Conservation (phyloP, 92 coral and sea anemone genomes). For the Siderastrea siderea region DNA sequence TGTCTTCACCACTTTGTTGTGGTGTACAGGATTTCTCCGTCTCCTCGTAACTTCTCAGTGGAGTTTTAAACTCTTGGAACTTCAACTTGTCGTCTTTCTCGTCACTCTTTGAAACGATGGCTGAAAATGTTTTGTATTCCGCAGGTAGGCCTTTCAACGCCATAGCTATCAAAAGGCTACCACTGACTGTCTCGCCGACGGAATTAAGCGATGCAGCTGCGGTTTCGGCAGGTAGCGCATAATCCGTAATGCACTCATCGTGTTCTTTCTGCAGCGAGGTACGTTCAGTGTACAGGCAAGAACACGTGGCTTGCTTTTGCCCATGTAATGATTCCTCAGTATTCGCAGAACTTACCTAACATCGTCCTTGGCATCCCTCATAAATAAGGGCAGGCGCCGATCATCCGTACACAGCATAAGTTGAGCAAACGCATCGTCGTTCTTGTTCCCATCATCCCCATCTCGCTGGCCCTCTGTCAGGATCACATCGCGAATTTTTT, state of each 20-base stretch:
- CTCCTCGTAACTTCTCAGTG: slow-evolving; percentile 58
- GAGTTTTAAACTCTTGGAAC: slow-evolving; percentile 57
- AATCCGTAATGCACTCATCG: slow-evolving; percentile 46
- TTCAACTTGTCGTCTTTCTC: slow-evolving; percentile 35
- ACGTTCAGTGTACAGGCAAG: slow-evolving; percentile 51
- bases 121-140: slow-evolving; percentile 61
- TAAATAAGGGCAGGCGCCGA: slow-evolving; percentile 39
- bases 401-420: slow-evolving; percentile 47
- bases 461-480: neutral
- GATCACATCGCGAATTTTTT: slow-evolving; percentile 36
- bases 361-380: slow-evolving; percentile 61
- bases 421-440: slow-evolving; percentile 56
- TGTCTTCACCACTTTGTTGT: slow-evolving; percentile 20
- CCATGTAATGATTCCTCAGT: slow-evolving; percentile 45
- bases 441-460: neutral
- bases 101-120: slow-evolving; percentile 26
- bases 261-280: slow-evolving; percentile 39
- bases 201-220: slow-evolving; percentile 51
- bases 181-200: slow-evolving; percentile 10
- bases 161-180: slow-evolving; percentile 29
- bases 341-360: slow-evolving; percentile 32
- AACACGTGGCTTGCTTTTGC: slow-evolving; percentile 42
- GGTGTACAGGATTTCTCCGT: slow-evolving; percentile 49
- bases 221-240: slow-evolving; percentile 52
- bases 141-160: slow-evolving; percentile 49